Base-by-base conservation (phyloP, 2,797 vertebrate genomes). In the Octomys mimax region DNA sequence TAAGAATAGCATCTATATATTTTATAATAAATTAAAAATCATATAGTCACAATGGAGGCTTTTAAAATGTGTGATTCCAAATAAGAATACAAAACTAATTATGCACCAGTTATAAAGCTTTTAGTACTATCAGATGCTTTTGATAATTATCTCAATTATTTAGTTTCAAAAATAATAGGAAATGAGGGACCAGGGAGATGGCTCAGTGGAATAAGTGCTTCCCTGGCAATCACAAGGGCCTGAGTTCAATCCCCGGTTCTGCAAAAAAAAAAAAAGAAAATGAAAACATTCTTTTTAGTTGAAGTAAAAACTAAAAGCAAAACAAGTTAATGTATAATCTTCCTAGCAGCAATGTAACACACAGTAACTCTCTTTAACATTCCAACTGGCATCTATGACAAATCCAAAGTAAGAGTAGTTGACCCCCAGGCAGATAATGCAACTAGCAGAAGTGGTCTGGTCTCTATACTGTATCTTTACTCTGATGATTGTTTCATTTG, bases 31-130 rank as follows among this genome's bases (percentile, higher is more conserved):
- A 54, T 11, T 66, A 80, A 57, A 66, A 62, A 57, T 16, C 46
- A 1, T 21, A 42, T 33, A 9, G 3, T 88, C 46, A 46, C 9
- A 85, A 39, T n/a, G 78, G 42, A 42, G 10, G 16, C 12, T 91
- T 93, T 91, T 84, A 31, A 93, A 91, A 80, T 83, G 87, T 21
- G 18, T 96, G 61, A 91, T 64, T 83, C 86, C 68, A 87, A 78
- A 24, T 89, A 7, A 92, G 12, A 92, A 9, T 66, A 73, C 36
- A 52, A 90, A 49, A 83, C 13, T 3, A n/a, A 46, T 54, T 54
- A 57, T 71, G 28, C 19, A 1, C 24, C 87, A 88, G 28, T 84
- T 75, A 36, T 88, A 66, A 92, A 71, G 0, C 24, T 54, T 64
- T 89, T 71, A 89, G 2, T 1, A 73, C 1, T 92, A 6, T 42